phyloP scores from a whole-genome alignment of 2,888 invertebrate genomes.

The Augochlorella aurata region DNA sequence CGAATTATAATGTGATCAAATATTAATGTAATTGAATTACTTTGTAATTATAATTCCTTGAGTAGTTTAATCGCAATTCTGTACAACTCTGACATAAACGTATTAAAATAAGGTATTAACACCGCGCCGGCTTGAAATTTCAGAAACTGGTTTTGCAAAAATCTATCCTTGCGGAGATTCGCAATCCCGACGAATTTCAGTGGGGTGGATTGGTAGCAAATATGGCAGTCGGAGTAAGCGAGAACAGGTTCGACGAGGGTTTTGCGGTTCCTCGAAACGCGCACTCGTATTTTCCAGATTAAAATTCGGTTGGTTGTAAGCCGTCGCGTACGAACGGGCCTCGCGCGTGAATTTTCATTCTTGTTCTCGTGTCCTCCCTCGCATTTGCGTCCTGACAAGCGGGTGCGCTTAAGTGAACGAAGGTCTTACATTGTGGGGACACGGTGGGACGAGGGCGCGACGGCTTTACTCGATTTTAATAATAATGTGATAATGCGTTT shows the following conservation, averaged over 20 bases:
- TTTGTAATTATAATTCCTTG: too few relatives aligned
- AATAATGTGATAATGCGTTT: conserved; percentile 70
- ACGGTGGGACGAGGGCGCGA: conserved; percentile 17
- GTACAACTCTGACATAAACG: too few relatives aligned
- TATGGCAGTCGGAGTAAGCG: conserved; percentile 26
- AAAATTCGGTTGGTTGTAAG: conserved; percentile 45
- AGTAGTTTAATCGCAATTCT: too few relatives aligned
- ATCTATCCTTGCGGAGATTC: not conserved
- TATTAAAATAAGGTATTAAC: too few relatives aligned
- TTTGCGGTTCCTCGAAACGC: conserved; percentile 43
- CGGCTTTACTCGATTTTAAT: conserved; percentile 68
- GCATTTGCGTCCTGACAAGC: conserved; percentile 27
- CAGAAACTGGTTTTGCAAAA: not conserved
- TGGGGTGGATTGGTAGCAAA: not conserved
- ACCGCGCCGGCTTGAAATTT: too few relatives aligned
- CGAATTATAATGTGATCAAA: too few relatives aligned
- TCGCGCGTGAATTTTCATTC: conserved; percentile 45
- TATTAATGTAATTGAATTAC: too few relatives aligned
- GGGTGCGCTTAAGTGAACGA: conserved; percentile 46
- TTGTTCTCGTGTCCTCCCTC: conserved; percentile 21
- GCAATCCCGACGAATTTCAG: not conserved
- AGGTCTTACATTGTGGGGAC: conserved; percentile 59
- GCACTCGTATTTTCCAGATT: conserved; percentile 41
- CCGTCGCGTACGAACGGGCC: not conserved
- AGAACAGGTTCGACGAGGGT: conserved; percentile 26